phyloP scores from a whole-genome alignment of 2,888 invertebrate species.

The Caenorhabditis sulstoni region DNA sequence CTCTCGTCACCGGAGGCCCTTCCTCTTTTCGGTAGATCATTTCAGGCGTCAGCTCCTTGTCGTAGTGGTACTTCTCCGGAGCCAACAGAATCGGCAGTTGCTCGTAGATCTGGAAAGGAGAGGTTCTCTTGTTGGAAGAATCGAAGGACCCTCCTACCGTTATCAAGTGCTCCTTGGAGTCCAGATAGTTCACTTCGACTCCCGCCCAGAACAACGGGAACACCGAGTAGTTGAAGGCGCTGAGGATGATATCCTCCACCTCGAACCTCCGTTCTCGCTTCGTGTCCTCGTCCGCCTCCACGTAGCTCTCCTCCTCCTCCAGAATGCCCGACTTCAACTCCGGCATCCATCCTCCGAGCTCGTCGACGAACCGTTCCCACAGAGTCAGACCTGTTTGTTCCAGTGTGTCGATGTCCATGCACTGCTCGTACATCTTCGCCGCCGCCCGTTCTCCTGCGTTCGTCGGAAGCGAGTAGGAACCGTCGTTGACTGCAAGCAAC shows the following conservation, averaged over 20 bases:
- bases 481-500: conserved; percentile 52
- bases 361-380: conserved; percentile 57
- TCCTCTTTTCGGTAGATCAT: conserved; percentile 52
- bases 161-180: conserved; percentile 61
- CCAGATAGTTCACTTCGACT: conserved; percentile 63
- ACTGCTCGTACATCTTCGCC: conserved; percentile 62
- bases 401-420: conserved; percentile 58
- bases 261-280: conserved; percentile 45
- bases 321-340: conserved; percentile 38
- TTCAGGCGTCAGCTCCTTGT: conserved; percentile 55
- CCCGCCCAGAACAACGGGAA: conserved; percentile 68
- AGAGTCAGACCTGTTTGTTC: conserved; percentile 47
- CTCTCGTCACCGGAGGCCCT: conserved; percentile 44
- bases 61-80: conserved; percentile 47
- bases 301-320: conserved; percentile 37
- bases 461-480: conserved; percentile 44
- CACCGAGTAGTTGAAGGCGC: conserved; percentile 64
- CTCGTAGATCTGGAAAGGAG: conserved; percentile 67
- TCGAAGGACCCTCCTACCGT: conserved; percentile 39
- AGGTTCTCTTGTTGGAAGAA: too few species aligned
- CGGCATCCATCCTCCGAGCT: conserved; percentile 67
- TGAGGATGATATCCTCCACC: conserved; percentile 61
- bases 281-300: conserved; percentile 37
- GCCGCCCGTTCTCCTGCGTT: conserved; percentile 61
- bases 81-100: conserved; percentile 63